Evolutionary conservation across 2,797 vertebrate genomes (phyloP), one percentile per base, ranked within the genome.

Genomic region (Crocidura indochinensis): DNA sequence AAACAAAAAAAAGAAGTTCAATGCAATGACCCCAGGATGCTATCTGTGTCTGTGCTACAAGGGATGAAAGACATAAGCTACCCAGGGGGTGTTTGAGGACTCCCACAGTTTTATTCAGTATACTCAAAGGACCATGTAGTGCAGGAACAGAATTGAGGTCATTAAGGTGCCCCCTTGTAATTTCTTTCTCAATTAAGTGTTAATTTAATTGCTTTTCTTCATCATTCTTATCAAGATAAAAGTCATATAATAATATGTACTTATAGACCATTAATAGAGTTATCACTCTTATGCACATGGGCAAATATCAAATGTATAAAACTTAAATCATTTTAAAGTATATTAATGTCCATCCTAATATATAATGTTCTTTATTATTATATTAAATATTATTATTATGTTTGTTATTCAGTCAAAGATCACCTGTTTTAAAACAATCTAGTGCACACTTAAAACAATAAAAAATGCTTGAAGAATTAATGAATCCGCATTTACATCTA

Each of bases 321-420:
- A 67, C 87, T 78, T 91, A 65, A 65, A 78, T 65, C n/a, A 88
- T 8, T 53, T 46, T 47, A 53, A 88, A 83, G 53, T 47, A 62
- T 56, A 84, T 77, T 67, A 1, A 71, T 24, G 31, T 4, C 1
- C 0, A 38, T 38, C 38, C 2, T 38, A 38, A 5, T 38, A 38
- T 38, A 38, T 38, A 38, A 38, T 24, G 31, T 4, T 1, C 0
- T 27, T 80, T n/a, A 92, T 68, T 20, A 71, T 20, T 73, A 38
- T 38, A 38, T 5, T 38, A 38, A 38, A 38, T 38, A 38, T 38
- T 38, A 38, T 38, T 38, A 38, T 38, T 38, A 38, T 72, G 2
- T n/a, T 78, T 83, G 53, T 8, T 91, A 79, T 53, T 83, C 88
- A 44, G 82, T 60, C 8, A 56, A 90, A 93, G 0, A n/a, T 53